Evolutionary conservation across 2,113 vertebrate genomes (phyloP), one percentile per base, ranked within the genome.

Genomic region (Nothocercus nigrocapillus): DNA sequence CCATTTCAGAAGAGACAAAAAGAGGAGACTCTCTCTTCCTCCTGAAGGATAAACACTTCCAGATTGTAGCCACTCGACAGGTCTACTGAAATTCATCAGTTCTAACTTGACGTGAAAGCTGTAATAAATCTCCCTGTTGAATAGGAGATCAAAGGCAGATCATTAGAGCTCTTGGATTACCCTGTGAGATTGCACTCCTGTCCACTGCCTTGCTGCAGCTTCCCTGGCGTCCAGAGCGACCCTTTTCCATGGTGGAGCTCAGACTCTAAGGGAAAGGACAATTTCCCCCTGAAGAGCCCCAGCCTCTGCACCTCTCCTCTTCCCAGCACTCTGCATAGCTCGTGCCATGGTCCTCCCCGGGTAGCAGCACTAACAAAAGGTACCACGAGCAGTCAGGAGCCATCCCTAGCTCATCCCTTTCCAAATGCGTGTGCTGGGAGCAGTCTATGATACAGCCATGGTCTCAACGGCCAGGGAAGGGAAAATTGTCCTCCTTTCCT

Each of bases 61-160:
- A 95, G 95, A 93, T 63, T 91, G 91, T 45, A 95, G 88, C 82
- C 93, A 90, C 91, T 94, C 36, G 34, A 95, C 89, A 93, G 91
- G 94, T 90, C 89, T 85, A 59, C 85, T 88, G 94, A 96, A 95
- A 95, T 85, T 78, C 96, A 97, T 95, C 93, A 90, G 85, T 40
- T 80, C 88, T 93, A 89, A 91, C 90, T 95, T 44, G 93, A 95
- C 95, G 96, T 82, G 84, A 92, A 95, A 94, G 91, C 95, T 94
- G 85, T 91, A 95, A 95, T 95, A 95, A 93, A 95, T 94, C 93
- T 95, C 68, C 79, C 75, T 1, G 7, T 91, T 95, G 94, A 95
- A 91, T 86, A 91, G 96, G 61, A 97, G 96, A 97, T 97, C 95
- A 97, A 97, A 97, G 90, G 90, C 93, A 95, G 94, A 96, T 95